A percentile compares a stretch with the other conserved stretches of the same genome.
These are phyloP conservation scores for Diloba caeruleocephala DNA, from an alignment of 2,888 invertebrate species.

Conservation along the genomic window DNA sequence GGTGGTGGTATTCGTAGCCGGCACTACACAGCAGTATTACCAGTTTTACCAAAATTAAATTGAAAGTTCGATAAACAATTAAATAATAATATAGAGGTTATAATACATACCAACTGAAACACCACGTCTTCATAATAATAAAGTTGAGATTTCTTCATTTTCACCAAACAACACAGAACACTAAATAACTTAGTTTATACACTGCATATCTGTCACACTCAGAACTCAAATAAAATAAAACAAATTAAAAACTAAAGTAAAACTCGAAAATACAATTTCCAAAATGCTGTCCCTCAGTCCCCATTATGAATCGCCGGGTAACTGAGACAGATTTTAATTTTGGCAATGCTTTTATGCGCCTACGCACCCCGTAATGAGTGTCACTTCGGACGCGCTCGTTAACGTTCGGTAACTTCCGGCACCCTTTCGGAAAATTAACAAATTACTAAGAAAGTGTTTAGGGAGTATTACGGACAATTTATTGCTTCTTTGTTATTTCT, in stretches of 20 bases:
- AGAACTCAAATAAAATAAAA: slow-evolving; percentile 21
- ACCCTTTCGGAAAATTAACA: background rate
- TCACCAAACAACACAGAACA: slow-evolving; percentile 32
- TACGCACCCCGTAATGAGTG: slow-evolving; percentile 27
- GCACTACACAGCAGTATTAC: too few relatives aligned
- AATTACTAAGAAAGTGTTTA: slow-evolving; percentile 7
- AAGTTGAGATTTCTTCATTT: slow-evolving; percentile 40
- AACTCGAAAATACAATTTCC: background rate
- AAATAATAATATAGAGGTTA: background rate
- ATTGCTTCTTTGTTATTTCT: slow-evolving; percentile 10
- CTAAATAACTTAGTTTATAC: slow-evolving; percentile 43
- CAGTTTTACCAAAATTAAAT: too few relatives aligned
- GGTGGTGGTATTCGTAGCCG: too few relatives aligned
- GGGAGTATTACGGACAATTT: background rate
- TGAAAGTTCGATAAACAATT: too few relatives aligned
- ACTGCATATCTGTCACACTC: slow-evolving; percentile 35
- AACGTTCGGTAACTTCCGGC: slow-evolving; percentile 10
- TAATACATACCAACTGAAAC: slow-evolving; percentile 60
- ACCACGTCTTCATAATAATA: slow-evolving; percentile 57
- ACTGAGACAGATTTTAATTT: slow-evolving; percentile 31
- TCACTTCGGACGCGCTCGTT: slow-evolving; percentile 13
- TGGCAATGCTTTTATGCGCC: slow-evolving; percentile 33
- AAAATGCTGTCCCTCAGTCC: slow-evolving; percentile 16
- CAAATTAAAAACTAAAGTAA: background rate
- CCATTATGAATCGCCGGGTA: slow-evolving; percentile 17